Evolutionary conservation across 2,888 invertebrate species (phyloP).

Genomic region (Sminthurinus aureus): DNA sequence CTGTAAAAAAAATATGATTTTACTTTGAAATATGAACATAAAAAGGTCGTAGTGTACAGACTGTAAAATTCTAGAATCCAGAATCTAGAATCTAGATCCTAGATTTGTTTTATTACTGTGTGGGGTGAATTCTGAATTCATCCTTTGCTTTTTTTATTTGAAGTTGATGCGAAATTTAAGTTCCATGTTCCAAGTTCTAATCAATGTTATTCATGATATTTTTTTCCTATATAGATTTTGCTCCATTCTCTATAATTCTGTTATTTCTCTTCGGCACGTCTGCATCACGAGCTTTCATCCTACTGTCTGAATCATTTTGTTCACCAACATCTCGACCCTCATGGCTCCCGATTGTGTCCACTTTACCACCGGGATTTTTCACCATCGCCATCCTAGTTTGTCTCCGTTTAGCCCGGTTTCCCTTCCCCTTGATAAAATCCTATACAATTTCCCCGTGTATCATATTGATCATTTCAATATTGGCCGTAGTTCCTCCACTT

Average conservation of each 20-base stretch:
- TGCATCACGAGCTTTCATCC: constrained; percentile 60
- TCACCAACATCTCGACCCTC: constrained; percentile 58
- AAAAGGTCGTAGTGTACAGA: neutral
- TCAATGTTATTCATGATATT: neutral
- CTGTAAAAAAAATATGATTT: neutral
- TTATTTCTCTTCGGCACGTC: constrained; percentile 59
- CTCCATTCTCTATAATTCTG: constrained; percentile 60
- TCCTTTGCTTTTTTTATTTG: too few species aligned
- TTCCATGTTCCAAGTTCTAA: too few species aligned
- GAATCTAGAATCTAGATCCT: neutral
- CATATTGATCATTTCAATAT: constrained; percentile 57
- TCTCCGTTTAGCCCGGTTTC: constrained; percentile 59
- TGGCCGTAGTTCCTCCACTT: constrained; percentile 56
- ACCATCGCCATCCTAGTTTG: constrained; percentile 59
- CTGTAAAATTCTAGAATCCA: neutral
- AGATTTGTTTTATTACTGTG: too few species aligned
- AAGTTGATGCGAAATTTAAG: too few species aligned
- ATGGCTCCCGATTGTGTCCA: constrained; percentile 60
- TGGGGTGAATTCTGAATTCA: too few species aligned
- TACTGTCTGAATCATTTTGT: constrained; percentile 59
- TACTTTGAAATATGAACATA: neutral
- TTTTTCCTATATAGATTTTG: constrained; percentile 59
- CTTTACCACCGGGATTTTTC: constrained; percentile 59
- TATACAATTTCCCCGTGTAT: constrained; percentile 58
- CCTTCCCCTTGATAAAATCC: constrained; percentile 59